Conservation (phyloP, 1,140 invertebrate genomes). For the Bombus consobrinus region DNA sequence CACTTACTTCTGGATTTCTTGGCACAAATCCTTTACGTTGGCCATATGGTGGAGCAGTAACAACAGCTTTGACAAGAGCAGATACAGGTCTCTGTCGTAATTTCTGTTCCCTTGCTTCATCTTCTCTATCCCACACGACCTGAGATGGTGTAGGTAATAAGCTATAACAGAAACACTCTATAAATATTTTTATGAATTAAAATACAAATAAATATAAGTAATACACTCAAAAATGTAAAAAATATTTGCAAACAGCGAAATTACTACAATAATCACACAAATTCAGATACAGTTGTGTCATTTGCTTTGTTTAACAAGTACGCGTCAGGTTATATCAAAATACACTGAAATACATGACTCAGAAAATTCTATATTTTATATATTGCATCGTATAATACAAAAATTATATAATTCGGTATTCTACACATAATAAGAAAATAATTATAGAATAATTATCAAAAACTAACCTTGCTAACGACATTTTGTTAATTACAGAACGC, state of each 20-base stretch:
- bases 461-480: slow-evolving; percentile 40
- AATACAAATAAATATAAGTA: neutral
- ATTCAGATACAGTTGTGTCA: neutral
- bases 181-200: neutral
- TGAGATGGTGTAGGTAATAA: slow-evolving; percentile 93
- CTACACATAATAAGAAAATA: neutral
- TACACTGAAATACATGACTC: neutral
- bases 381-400: no score
- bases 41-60: slow-evolving; percentile 97
- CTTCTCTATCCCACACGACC: slow-evolving; percentile 93
- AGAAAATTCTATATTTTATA: neutral
- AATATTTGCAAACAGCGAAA: neutral
- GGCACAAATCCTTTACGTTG: slow-evolving; percentile 97
- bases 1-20: slow-evolving; percentile 90
- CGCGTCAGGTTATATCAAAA: neutral
- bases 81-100: slow-evolving; percentile 85
- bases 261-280: neutral
- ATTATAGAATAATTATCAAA: neutral
- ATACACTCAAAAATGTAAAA: neutral
- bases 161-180: slow-evolving; percentile 81
- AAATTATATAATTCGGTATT: neutral
- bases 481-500: slow-evolving; percentile 1
- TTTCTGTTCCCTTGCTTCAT: slow-evolving; percentile 88
- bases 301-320: neutral
- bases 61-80: slow-evolving; percentile 90